A percentile compares a stretch with the other conserved stretches of the same genome.
Conservation (phyloP, 2,888 invertebrate species). For the Phytoseiulus persimilis region DNA sequence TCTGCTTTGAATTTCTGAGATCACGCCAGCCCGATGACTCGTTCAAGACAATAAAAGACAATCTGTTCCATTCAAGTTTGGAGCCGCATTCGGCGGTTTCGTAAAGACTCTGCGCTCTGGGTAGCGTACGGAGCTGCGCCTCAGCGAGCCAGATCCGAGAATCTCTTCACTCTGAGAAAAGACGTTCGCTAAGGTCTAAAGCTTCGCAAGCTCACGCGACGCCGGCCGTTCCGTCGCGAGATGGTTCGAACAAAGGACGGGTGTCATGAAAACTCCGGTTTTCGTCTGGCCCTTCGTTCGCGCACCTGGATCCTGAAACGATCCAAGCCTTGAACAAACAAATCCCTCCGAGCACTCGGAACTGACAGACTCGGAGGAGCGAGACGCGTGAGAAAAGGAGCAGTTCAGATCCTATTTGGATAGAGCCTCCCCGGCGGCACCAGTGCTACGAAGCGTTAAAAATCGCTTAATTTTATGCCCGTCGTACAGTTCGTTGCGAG, state of each 20-base stretch:
- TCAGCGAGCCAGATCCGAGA: too few relatives aligned
- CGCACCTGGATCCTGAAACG: background rate
- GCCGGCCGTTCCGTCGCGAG: too few relatives aligned
- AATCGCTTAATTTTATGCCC: constrained; percentile 34
- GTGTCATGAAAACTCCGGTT: too few relatives aligned
- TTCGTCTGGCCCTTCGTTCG: background rate
- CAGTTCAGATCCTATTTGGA: constrained; percentile 16
- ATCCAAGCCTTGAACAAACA: background rate
- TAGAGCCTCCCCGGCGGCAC: constrained; percentile 19
- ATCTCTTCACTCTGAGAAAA: too few relatives aligned
- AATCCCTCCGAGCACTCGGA: background rate
- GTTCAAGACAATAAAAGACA: background rate
- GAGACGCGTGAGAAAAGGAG: background rate
- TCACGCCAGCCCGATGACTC: background rate
- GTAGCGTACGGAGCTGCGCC: too few relatives aligned
- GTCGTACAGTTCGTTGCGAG: background rate
- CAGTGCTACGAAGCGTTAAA: constrained; percentile 30
- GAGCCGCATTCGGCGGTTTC: background rate
- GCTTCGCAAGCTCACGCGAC: too few relatives aligned
- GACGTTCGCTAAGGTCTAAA: too few relatives aligned
- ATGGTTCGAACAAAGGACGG: too few relatives aligned
- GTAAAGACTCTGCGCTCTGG: too few relatives aligned
- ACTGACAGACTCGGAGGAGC: background rate
- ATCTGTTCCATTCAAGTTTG: background rate
- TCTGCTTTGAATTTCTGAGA: background rate